Evolutionary conservation across 2,113 vertebrate genomes (phyloP).

Genomic region (Myrmecophaga tridactyla): DNA sequence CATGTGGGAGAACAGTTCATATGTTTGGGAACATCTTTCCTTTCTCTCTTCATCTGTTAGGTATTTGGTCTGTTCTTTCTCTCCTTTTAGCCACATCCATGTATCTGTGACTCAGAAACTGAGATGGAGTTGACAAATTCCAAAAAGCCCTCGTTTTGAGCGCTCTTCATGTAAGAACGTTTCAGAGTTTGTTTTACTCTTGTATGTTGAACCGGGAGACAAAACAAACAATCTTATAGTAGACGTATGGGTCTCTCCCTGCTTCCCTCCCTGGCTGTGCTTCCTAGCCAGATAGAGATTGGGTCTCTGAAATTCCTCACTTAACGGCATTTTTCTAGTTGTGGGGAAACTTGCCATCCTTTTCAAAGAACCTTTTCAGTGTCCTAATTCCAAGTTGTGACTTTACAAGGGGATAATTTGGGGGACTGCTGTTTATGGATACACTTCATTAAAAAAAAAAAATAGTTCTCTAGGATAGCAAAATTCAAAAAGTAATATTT

Average conservation of each 20-base stretch:
- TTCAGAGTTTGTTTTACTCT: background rate
- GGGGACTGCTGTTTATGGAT: background rate
- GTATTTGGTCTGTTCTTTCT: slow-evolving; percentile 19
- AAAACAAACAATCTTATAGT: background rate
- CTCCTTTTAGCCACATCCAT: slow-evolving; percentile 32
- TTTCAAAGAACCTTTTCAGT: background rate
- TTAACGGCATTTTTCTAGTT: background rate
- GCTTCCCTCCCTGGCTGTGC: background rate
- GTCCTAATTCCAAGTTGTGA: background rate
- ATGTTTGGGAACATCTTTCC: slow-evolving; percentile 31
- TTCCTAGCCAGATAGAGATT: background rate
- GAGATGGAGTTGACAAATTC: background rate
- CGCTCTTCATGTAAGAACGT: background rate
- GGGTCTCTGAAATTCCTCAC: background rate
- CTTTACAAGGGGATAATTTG: background rate
- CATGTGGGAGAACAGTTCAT: background rate
- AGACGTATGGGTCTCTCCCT: background rate
- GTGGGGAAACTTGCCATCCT: background rate
- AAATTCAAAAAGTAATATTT: background rate
- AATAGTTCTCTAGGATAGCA: background rate
- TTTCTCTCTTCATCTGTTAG: slow-evolving; percentile 52
- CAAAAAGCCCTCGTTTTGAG: background rate
- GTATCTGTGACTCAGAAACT: slow-evolving; percentile 29
- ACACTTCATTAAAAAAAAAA: background rate
- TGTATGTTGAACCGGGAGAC: background rate